phyloP scores from a whole-genome alignment of 2,113 vertebrate species.

The Rhinolophus sinicus region DNA sequence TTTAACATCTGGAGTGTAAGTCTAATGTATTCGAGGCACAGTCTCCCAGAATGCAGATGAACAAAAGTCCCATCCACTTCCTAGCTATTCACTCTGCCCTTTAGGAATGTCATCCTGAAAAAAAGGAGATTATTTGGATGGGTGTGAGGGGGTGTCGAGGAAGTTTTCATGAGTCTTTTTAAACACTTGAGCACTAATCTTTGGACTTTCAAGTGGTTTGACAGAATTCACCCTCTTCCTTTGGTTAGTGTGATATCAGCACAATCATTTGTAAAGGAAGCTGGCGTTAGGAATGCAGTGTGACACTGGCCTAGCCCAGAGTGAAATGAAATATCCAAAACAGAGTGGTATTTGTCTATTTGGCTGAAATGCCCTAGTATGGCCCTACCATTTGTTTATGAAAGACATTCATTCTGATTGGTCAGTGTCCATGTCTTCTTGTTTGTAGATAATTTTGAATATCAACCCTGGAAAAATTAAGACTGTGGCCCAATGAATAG shows the following conservation, averaged over 20 bases:
- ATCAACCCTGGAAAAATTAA: neutral
- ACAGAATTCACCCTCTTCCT: neutral
- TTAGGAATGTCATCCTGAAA: neutral
- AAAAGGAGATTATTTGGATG: neutral
- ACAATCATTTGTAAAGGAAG: neutral
- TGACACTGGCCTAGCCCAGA: neutral
- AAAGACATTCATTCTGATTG: neutral
- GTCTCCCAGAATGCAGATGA: neutral
- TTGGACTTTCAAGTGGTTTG: neutral
- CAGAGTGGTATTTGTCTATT: neutral
- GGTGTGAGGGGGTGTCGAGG: neutral
- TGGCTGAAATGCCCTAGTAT: neutral
- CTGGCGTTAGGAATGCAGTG: neutral
- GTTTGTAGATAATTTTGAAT: conserved; percentile 17
- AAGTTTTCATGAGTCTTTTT: neutral
- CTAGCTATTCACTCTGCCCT: neutral
- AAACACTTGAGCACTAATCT: neutral
- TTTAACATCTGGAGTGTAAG: conserved; percentile 12
- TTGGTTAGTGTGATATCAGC: neutral
- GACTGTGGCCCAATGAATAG: neutral
- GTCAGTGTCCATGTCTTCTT: neutral
- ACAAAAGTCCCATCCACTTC: neutral
- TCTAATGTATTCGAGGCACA: neutral
- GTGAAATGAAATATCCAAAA: conserved; percentile 3
- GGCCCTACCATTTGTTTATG: neutral